Evolutionary conservation across 2,797 vertebrate genomes (phyloP), one percentile per base, ranked within the genome.

Genomic region (Gymnoscopelus braueri): DNA sequence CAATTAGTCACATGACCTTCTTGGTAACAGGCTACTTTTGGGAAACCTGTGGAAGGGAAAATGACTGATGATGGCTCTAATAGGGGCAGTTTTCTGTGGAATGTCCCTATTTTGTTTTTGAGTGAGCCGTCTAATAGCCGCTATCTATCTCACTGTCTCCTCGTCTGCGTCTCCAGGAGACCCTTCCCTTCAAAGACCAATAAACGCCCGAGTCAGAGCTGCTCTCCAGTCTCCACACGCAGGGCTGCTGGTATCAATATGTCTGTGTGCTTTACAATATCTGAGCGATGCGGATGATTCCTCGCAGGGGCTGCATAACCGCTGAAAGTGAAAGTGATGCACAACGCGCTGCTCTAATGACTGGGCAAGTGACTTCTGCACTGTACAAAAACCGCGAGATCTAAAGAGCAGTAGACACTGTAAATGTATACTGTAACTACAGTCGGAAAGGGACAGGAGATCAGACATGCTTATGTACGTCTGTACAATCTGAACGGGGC

Each of bases 281-380:
- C 6, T 9, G 7, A 39, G 39, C 39, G 7, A 1, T 6, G 39
- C 6, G 5, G 6, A 32, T 32, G 35, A 39, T 39, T 39, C 6
- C 8, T 39, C 39, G 39, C 39, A 7, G 39, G 2, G 80, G 79
- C 81, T 83, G 26, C 3, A 54, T 69, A 89, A 84, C 85, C 80
- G 72, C 82, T 74, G 85, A 92, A 81, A 93, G 88, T 86, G 88
- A 89, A 91, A 91, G 78, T 65, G 55, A 57, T 72, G 74, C 74
- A 71, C 77, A 72, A 76, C 77, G 75, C 7, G 65, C 83, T 74
- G 76, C 29, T 75, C 85, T 70, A 87, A 91, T 89, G 89, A 91
- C 77, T 89, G 82, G 79, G 73, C 81, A 72, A 32, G 29, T 57
- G 72, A 68, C 50, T 59, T 6, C 69, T 78, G 85, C 75, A 87